These are phyloP conservation scores for Venusia cambrica DNA, from an alignment of 2,888 invertebrate genomes.

Conservation along the genomic window DNA sequence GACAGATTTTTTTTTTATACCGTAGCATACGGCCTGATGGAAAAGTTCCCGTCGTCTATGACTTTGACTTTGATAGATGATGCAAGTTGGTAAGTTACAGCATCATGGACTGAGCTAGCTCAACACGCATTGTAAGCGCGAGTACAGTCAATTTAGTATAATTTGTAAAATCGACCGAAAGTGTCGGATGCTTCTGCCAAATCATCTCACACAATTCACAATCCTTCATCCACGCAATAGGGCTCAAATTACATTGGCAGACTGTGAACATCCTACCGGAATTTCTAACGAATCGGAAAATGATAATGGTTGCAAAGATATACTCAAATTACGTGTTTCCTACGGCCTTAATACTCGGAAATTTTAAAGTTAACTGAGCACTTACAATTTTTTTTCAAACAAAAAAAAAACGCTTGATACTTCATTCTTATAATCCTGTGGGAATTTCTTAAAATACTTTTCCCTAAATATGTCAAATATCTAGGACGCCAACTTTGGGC, in stretches of 20 bases:
- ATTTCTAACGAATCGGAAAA: conserved; percentile 71
- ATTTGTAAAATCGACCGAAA: conserved; percentile 50
- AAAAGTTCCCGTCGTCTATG: too few species aligned
- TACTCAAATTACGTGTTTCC: conserved; percentile 67
- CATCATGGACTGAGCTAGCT: conserved; percentile 9
- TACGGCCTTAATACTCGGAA: conserved; percentile 65
- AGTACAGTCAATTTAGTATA: conserved; percentile 38
- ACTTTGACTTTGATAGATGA: too few species aligned
- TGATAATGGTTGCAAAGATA: conserved; percentile 68
- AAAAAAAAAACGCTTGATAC: too few species aligned
- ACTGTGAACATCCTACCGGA: conserved; percentile 48
- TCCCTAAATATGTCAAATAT: too few species aligned
- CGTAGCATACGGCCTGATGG: too few species aligned
- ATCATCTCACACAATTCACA: conserved; percentile 14
- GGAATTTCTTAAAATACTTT: too few species aligned
- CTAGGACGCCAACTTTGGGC: too few species aligned
- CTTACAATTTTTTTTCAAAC: too few species aligned
- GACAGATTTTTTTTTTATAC: too few species aligned
- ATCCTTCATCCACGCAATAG: conserved; percentile 20
- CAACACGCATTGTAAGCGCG: conserved; percentile 25
- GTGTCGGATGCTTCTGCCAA: conserved; percentile 38
- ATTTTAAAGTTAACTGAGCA: conserved; percentile 32
- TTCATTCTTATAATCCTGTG: too few species aligned
- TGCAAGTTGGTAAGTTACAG: too few species aligned
- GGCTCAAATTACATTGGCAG: conserved; percentile 29